Percentiles rank a stretch among this genome's conserved stretches.
These are phyloP conservation scores for Cercopithecus mitis DNA, from an alignment of 2,797 vertebrate species.

Conservation along the genomic window DNA sequence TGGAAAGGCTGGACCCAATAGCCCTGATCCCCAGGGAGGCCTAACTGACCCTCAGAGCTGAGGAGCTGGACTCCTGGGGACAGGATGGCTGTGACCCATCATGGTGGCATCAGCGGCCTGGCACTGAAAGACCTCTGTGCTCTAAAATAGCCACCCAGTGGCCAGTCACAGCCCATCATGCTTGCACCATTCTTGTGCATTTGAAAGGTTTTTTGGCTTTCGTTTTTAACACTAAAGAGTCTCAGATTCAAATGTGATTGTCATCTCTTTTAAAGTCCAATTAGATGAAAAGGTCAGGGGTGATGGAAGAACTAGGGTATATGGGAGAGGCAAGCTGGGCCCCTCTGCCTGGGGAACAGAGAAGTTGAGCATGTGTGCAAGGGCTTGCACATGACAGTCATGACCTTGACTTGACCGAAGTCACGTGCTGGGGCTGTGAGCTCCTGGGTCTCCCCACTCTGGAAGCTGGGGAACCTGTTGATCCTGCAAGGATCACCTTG, in stretches of 20 bases:
- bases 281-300: not conserved
- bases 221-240: not conserved
- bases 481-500: not conserved
- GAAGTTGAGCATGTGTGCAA: not conserved
- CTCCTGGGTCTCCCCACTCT: not conserved
- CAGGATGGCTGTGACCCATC: not conserved
- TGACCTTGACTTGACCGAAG: not conserved
- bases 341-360: not conserved
- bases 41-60: not conserved
- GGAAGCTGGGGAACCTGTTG: fast-evolving
- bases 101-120: not conserved
- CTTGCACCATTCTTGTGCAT: not conserved
- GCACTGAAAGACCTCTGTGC: not conserved
- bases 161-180: not conserved
- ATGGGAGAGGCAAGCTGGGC: not conserved
- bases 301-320: not conserved
- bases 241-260: not conserved
- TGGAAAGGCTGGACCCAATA: not conserved
- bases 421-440: not conserved
- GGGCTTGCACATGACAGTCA: not conserved
- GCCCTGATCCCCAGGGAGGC: not conserved
- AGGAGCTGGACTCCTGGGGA: not conserved
- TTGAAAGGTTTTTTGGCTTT: not conserved
- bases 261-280: not conserved
- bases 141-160: not conserved